Conservation (phyloP, 2,888 invertebrate genomes). For the Trachelus stipa region DNA sequence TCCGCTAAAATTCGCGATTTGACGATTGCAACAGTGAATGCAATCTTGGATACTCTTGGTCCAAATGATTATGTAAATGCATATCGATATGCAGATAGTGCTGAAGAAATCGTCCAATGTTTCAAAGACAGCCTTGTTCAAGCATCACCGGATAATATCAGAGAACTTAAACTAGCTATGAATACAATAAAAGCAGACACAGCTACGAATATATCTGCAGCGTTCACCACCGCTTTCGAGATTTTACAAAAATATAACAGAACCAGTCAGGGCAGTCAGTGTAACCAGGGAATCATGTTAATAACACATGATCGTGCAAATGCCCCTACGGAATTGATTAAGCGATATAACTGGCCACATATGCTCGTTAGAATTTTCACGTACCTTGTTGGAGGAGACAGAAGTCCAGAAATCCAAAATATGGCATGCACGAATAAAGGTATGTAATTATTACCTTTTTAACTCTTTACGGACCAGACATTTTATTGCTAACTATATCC, state of each 20-base stretch:
- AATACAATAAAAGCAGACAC: conserved; percentile 81
- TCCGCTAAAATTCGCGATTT: conserved; percentile 85
- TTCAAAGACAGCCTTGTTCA: conserved; percentile 90
- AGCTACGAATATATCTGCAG: conserved; percentile 90
- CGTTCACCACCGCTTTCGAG: conserved; percentile 92
- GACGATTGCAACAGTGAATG: conserved; percentile 88
- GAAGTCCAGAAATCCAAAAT: conserved; percentile 86
- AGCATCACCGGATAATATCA: conserved; percentile 85
- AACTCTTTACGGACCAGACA: too few species aligned
- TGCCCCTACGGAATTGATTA: conserved; percentile 76
- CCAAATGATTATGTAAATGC: conserved; percentile 98
- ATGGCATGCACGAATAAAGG: conserved; percentile 99
- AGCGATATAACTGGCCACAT: conserved; percentile 91
- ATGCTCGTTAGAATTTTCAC: conserved; percentile 96
- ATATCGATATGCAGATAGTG: conserved; percentile 87
- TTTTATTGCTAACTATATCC: too few species aligned
- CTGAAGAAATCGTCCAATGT: conserved; percentile 88
- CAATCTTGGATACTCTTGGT: conserved; percentile 92
- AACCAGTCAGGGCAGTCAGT: conserved; percentile 88
- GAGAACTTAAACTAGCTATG: conserved; percentile 82
- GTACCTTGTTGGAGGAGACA: conserved; percentile 94
- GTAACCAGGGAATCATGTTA: conserved; percentile 98
- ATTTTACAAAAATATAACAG: conserved; percentile 89
- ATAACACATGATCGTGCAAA: conserved; percentile 93
- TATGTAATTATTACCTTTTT: conserved; percentile 55